These are phyloP conservation scores for Nomia melanderi DNA, from an alignment of 1,140 invertebrate species.

Conservation along the genomic window DNA sequence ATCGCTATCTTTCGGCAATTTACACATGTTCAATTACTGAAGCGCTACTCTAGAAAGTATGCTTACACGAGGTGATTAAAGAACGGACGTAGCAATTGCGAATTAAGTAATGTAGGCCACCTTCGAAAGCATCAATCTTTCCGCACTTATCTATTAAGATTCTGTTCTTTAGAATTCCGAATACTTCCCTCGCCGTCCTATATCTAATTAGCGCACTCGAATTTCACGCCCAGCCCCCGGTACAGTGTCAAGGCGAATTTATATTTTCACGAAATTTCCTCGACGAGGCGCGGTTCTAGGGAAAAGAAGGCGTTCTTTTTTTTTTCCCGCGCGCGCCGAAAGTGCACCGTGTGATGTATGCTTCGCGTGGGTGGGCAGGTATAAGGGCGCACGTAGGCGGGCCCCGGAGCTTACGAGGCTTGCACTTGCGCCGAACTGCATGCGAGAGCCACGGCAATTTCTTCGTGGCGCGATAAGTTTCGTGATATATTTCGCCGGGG, in stretches of 20 bases:
- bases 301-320: neutral
- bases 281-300: neutral
- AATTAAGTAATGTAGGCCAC: too few species aligned
- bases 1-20: too few species aligned
- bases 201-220: too few species aligned
- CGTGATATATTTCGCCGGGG: constrained; percentile 67
- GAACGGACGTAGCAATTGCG: too few species aligned
- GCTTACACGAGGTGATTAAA: too few species aligned
- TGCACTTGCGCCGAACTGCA: constrained; percentile 57
- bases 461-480: constrained; percentile 64
- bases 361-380: constrained; percentile 61
- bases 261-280: neutral
- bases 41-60: too few species aligned
- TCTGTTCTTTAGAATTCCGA: too few species aligned
- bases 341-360: constrained; percentile 57
- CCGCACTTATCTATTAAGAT: too few species aligned
- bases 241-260: neutral
- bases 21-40: too few species aligned
- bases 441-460: constrained; percentile 64
- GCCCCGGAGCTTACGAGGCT: constrained; percentile 52
- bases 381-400: constrained; percentile 59
- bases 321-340: constrained; percentile 17
- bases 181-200: too few species aligned
- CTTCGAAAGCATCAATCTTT: too few species aligned
- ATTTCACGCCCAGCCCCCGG: too few species aligned